Evolutionary conservation across 2,797 vertebrate species (phyloP), one percentile per base, ranked within the genome.

Genomic region (Florisuga fusca): DNA sequence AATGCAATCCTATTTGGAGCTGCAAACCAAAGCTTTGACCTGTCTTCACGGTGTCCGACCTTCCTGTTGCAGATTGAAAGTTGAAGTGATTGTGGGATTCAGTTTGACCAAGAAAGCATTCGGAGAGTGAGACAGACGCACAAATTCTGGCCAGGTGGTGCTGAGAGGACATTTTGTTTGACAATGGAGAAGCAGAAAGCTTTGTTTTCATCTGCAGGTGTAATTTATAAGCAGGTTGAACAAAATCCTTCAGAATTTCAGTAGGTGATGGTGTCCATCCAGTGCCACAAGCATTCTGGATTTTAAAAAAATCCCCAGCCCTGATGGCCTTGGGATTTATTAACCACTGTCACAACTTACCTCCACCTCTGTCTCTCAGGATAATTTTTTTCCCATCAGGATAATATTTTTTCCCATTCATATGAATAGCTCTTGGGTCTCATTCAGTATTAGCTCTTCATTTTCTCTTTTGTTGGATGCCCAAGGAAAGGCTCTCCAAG

Each of bases 21-120:
- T 94, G 74, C 78, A 89, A 31, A 93, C 86, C 90, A 95, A 93
- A 84, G n/a, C 71, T 90, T 92, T 96, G 95, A 90, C 88, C 69
- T 78, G 86, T 76, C 48, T 87, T 92, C 87, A 59, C 4, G 1
- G 36, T 18, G 41, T 48, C 74, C 2, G 29, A 87, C 86, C 81
- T 95, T 92, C 83, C 55, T 1, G 1, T 62, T 90, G 84, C 3
- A 3, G 59, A 76, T 21, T 77, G 81, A 90, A 90, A 94, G 64
- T 80, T 79, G 36, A 93, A 79, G 81, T 48, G 71, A 43, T 83
- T 41, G n/a, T 0, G 15, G 64, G 78, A 48, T 66, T 91, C 74
- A 14, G 31, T 69, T 59, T 54, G 75, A 74, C 57, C 34, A 15
- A 57, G 90, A 50, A 89, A 31, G 25, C 67, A 73, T 5, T 3